Percentiles rank a stretch among this genome's conserved stretches.
Conservation (phyloP, 2,797 vertebrate genomes). For the Muscicapa comitata region DNA sequence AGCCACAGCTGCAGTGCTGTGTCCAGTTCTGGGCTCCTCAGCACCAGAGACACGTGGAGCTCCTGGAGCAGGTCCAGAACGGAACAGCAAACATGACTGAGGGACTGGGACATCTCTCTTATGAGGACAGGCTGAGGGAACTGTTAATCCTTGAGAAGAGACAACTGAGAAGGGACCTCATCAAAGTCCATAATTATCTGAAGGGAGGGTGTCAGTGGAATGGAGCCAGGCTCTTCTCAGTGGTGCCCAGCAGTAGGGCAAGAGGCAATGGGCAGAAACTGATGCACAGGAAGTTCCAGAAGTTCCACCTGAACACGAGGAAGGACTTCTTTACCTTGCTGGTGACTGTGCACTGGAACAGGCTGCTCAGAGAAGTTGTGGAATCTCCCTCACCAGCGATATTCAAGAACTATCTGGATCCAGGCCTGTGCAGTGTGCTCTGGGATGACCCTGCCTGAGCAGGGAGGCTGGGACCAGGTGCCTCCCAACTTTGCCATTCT, state of each 20-base stretch:
- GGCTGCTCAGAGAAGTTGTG: not conserved
- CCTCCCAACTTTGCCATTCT: not conserved
- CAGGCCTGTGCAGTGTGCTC: not conserved
- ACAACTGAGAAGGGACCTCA: not conserved
- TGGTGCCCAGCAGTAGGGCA: not conserved
- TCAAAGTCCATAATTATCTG: not conserved
- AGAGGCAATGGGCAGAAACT: not conserved
- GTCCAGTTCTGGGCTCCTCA: not conserved
- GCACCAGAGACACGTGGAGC: not conserved
- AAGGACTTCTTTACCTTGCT: not conserved
- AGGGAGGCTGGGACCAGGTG: not conserved
- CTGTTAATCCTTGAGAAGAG: not conserved
- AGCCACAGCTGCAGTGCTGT: not conserved
- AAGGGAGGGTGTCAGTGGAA: not conserved
- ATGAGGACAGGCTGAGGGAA: not conserved
- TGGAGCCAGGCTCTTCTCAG: fast-evolving
- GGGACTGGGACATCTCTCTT: not conserved
- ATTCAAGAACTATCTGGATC: not conserved
- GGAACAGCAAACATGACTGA: not conserved
- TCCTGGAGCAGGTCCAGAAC: not conserved
- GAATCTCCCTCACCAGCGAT: not conserved
- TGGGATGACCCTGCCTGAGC: not conserved
- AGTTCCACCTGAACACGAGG: not conserved
- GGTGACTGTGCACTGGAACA: not conserved
- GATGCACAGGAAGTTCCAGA: not conserved